Evolutionary conservation across 2,113 vertebrate species (phyloP), one percentile per base, ranked within the genome.

Genomic region (Onychostruthus taczanowskii): DNA sequence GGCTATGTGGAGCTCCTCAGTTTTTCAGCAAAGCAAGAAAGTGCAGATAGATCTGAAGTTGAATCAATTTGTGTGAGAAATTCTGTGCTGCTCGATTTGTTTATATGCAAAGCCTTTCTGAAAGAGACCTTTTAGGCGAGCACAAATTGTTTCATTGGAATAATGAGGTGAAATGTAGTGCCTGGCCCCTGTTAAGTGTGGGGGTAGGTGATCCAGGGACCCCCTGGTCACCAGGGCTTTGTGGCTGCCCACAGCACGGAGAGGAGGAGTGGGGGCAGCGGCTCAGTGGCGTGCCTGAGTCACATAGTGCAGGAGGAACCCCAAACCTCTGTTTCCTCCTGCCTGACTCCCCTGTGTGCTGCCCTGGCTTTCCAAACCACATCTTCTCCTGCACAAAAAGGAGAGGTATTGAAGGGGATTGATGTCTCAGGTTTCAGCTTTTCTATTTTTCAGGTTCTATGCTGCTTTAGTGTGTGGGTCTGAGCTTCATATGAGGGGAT

Each of bases 171-270:
- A 78, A 72, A 39, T 3, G 13, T 5, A 76, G 67, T 21, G 16
- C n/a, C 62, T 61, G 70, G 6, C 17, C 37, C 44, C 50, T 13
- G 8, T 3, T 22, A n/a, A 46, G 62, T 8, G 52, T 9, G n/a
- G 61, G 30, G 53, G 41, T 1, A 14, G 68, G 30, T 39, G 27
- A 62, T 27, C 1, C 15, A 39, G 66, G 0, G 7, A 31, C 20
- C 44, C 28, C 14, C 16, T 2, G 10, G 7, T 5, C 1, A 0
- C 13, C 59, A 28, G 1, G 1, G n/a, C 44, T 79, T 9, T 17
- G 63, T 27, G 73, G 47, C 66, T 84, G 90, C 81, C 78, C 84
- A 39, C 56, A 19, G 22, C 46, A n/a, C 0, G 1, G 39, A 43
- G 37, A 28, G 79, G 31, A 68, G 67, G 56, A 72, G 61, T 7